Evolutionary conservation across 2,888 invertebrate species (phyloP).

Genomic region (Aelia acuminata): DNA sequence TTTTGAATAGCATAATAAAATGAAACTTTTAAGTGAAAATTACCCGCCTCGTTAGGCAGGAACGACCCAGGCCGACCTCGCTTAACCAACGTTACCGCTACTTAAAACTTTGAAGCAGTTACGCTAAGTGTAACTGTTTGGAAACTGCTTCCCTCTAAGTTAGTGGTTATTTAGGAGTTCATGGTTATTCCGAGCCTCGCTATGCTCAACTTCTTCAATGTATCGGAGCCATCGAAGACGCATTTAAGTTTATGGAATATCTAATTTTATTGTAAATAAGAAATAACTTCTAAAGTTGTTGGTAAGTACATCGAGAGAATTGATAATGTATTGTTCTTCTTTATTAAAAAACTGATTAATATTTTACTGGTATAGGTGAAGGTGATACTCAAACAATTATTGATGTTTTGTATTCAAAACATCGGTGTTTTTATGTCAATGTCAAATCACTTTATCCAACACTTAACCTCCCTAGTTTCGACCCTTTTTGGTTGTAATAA

Average conservation of each 20-base stretch:
- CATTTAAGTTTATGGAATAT: background rate
- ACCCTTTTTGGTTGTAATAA: too few relatives aligned
- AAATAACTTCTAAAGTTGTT: too few relatives aligned
- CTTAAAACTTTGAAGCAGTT: constrained; percentile 28
- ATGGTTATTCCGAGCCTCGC: background rate
- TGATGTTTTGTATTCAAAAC: too few relatives aligned
- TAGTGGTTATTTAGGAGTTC: constrained; percentile 4
- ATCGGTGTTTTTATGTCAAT: too few relatives aligned
- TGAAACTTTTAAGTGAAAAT: background rate
- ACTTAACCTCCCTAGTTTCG: too few relatives aligned
- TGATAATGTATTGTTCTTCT: too few relatives aligned
- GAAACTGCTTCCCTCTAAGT: constrained; percentile 6
- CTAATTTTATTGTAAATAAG: background rate
- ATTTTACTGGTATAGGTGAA: too few relatives aligned
- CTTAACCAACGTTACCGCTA: background rate
- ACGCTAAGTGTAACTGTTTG: constrained; percentile 4
- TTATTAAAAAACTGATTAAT: too few relatives aligned
- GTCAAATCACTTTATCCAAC: too few relatives aligned
- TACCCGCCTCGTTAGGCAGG: background rate
- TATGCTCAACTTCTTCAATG: background rate
- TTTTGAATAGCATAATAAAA: background rate
- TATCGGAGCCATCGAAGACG: background rate
- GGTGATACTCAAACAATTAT: too few relatives aligned
- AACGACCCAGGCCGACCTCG: background rate
- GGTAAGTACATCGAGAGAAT: too few relatives aligned